phyloP scores from a whole-genome alignment of 2,797 vertebrate species.

The Apogon hyalosoma region DNA sequence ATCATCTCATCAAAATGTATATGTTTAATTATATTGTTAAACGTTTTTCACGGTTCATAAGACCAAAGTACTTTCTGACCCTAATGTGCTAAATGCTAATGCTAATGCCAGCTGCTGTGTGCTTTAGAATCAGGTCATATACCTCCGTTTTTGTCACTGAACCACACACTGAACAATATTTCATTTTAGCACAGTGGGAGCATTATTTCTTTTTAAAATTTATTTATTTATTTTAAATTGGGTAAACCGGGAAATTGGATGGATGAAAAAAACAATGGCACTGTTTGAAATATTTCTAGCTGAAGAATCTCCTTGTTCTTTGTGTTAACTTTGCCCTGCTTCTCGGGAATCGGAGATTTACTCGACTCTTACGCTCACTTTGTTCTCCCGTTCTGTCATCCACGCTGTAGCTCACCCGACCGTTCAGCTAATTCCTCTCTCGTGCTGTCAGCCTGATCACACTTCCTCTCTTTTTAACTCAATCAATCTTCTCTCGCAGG shows the following conservation, averaged over 20 bases:
- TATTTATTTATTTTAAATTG: too few relatives aligned
- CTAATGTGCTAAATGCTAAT: too few relatives aligned
- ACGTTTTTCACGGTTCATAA: too few relatives aligned
- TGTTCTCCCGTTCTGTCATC: background rate
- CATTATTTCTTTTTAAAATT: too few relatives aligned
- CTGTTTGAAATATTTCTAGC: slow-evolving; percentile 6
- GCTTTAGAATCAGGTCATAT: too few relatives aligned
- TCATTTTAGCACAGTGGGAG: too few relatives aligned
- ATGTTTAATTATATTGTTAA: too few relatives aligned
- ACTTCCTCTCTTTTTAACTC: background rate
- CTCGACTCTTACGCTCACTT: background rate
- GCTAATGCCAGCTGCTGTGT: too few relatives aligned
- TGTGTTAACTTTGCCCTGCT: background rate
- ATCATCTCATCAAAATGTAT: too few relatives aligned
- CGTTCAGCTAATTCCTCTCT: background rate
- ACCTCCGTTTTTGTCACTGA: too few relatives aligned
- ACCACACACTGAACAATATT: too few relatives aligned
- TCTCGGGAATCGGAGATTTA: slow-evolving; percentile 3
- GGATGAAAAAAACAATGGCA: background rate
- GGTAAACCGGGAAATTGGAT: background rate
- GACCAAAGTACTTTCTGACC: too few relatives aligned
- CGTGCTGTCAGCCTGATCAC: background rate
- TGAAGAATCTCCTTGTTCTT: slow-evolving; percentile 2
- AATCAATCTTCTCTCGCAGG: slow-evolving; percentile 4
- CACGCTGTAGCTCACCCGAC: background rate